phyloP scores from a whole-genome alignment of 2,888 invertebrate species.

The Cistogaster globosa region DNA sequence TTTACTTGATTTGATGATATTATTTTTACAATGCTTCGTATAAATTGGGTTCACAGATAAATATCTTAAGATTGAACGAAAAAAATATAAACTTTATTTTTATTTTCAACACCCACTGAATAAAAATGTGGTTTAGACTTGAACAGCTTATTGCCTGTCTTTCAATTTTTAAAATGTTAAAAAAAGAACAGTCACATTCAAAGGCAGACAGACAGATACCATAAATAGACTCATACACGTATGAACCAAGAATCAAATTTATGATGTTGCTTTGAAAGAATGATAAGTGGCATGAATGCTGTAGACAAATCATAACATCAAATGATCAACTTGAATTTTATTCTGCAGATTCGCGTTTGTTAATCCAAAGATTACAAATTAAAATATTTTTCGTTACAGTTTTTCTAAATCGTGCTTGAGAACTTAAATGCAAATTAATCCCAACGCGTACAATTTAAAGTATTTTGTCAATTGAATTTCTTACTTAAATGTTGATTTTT shows the following conservation, averaged over 20 bases:
- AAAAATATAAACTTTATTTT: slow-evolving; percentile 37
- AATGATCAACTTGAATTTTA: slow-evolving; percentile 44
- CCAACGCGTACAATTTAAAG: slow-evolving; percentile 41
- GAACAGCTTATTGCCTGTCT: slow-evolving; percentile 19
- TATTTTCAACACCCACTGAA: slow-evolving; percentile 58
- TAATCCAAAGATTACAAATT: slow-evolving; percentile 44
- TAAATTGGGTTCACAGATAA: slow-evolving; percentile 58
- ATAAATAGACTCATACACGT: neutral
- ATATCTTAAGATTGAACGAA: slow-evolving; percentile 26
- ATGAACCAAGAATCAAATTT: slow-evolving; percentile 42
- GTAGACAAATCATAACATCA: slow-evolving; percentile 68
- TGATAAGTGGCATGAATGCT: slow-evolving; percentile 66
- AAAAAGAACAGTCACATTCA: neutral
- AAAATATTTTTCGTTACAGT: slow-evolving; percentile 26
- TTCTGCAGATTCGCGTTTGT: slow-evolving; percentile 19
- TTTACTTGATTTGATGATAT: slow-evolving; percentile 31
- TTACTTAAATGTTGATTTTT: slow-evolving; percentile 34
- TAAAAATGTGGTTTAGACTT: slow-evolving; percentile 24
- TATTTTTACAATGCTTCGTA: slow-evolving; percentile 30
- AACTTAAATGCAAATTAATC: slow-evolving; percentile 55
- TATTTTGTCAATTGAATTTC: slow-evolving; percentile 24
- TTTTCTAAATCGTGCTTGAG: slow-evolving; percentile 52
- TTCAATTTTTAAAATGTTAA: slow-evolving; percentile 26
- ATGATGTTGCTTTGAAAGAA: slow-evolving; percentile 63
- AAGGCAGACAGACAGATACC: neutral